These are phyloP conservation scores for Pterocles orientalis DNA, from an alignment of 2,113 vertebrate species.

Conservation along the genomic window DNA sequence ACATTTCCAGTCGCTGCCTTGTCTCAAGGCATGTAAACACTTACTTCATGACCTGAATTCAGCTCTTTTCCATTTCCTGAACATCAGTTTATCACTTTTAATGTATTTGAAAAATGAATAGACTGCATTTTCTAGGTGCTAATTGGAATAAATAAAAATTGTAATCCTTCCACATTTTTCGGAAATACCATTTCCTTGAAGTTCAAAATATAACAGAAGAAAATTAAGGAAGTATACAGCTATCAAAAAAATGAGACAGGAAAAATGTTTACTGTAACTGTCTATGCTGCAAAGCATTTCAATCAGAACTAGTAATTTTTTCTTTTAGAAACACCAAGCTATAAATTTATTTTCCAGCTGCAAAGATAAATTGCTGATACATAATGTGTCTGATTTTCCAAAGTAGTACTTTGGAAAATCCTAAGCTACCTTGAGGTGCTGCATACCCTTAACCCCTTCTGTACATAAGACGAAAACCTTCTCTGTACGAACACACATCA, in stretches of 20 bases:
- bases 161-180: not conserved
- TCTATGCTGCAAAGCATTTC: not conserved
- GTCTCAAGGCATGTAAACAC: not conserved
- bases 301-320: conserved; percentile 25
- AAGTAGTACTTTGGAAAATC: not conserved
- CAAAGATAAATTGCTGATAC: conserved; percentile 33
- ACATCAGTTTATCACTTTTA: not conserved
- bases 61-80: not conserved
- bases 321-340: conserved; percentile 29
- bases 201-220: conserved; percentile 2
- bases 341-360: conserved; percentile 41
- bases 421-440: not conserved
- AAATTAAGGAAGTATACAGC: conserved; percentile 4
- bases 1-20: not conserved
- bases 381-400: not conserved
- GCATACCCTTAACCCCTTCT: not conserved
- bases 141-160: not conserved
- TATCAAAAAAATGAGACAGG: not conserved
- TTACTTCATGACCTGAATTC: not conserved
- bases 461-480: not conserved
- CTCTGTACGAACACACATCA: not conserved
- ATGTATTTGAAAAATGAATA: not conserved
- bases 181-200: not conserved
- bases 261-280: conserved; percentile 12
- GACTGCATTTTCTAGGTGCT: not conserved